These are phyloP conservation scores for Poicephalus meyeri DNA, from an alignment of 2,113 vertebrate species.

Conservation along the genomic window DNA sequence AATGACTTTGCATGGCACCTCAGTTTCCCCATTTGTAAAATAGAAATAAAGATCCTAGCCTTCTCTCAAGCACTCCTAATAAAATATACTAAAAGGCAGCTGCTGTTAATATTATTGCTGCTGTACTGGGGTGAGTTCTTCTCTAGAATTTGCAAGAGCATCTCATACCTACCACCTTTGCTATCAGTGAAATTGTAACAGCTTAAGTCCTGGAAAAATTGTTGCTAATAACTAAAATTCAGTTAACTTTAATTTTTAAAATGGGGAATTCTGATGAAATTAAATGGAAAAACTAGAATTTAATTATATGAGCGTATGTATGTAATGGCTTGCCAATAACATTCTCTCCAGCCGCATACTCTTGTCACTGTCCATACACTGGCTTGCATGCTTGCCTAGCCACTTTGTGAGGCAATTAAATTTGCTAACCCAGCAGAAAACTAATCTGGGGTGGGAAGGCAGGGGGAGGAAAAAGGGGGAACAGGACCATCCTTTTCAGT, in stretches of 20 bases:
- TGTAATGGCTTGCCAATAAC: slow-evolving; percentile 9
- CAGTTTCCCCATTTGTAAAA: background rate
- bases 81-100: background rate
- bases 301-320: background rate
- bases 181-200: background rate
- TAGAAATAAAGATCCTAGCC: background rate
- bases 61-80: background rate
- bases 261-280: background rate
- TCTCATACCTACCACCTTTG: background rate
- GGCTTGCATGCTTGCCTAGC: slow-evolving; percentile 31
- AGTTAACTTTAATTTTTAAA: background rate
- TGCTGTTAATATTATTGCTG: background rate
- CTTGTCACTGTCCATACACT: slow-evolving; percentile 33
- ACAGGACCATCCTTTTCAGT: slow-evolving; percentile 44
- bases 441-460: slow-evolving; percentile 62
- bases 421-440: slow-evolving; percentile 68
- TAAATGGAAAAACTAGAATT: background rate
- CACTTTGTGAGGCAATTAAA: slow-evolving; percentile 64
- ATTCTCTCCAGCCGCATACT: background rate
- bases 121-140: background rate
- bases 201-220: background rate
- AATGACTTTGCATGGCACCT: background rate
- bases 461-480: slow-evolving; percentile 45
- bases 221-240: background rate
- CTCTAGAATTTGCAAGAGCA: background rate